A percentile compares a stretch with the other conserved stretches of the same genome.
phyloP scores from a whole-genome alignment of 2,113 vertebrate genomes.

The Pachycephala philippinensis region DNA sequence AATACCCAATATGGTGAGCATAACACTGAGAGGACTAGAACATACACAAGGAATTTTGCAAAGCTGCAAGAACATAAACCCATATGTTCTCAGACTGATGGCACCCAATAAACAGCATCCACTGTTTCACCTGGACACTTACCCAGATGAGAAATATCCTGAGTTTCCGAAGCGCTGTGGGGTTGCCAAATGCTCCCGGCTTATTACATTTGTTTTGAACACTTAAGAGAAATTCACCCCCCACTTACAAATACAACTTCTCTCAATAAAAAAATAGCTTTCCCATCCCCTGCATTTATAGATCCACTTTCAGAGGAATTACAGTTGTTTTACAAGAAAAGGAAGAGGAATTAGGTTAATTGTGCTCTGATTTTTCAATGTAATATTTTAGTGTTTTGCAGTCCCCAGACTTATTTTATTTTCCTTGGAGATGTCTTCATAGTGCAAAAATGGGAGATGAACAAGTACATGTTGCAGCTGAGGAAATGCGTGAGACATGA shows the following conservation, averaged over 20 bases:
- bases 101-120: neutral
- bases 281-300: neutral
- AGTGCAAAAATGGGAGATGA: neutral
- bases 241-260: neutral
- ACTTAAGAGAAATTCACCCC: neutral
- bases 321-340: neutral
- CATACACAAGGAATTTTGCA: neutral
- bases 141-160: neutral
- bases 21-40: neutral
- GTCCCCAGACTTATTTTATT: neutral
- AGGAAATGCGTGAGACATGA: neutral
- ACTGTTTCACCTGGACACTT: neutral
- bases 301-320: neutral
- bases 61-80: neutral
- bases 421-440: neutral
- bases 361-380: neutral
- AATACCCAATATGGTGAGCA: neutral
- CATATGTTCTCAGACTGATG: neutral
- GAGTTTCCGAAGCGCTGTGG: neutral
- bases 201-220: neutral
- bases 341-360: neutral
- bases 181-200: neutral
- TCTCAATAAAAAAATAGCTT: neutral
- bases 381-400: neutral
- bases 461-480: neutral